Base-by-base conservation (phyloP, 1,140 invertebrate species). In the Apolygus lucorum region DNA sequence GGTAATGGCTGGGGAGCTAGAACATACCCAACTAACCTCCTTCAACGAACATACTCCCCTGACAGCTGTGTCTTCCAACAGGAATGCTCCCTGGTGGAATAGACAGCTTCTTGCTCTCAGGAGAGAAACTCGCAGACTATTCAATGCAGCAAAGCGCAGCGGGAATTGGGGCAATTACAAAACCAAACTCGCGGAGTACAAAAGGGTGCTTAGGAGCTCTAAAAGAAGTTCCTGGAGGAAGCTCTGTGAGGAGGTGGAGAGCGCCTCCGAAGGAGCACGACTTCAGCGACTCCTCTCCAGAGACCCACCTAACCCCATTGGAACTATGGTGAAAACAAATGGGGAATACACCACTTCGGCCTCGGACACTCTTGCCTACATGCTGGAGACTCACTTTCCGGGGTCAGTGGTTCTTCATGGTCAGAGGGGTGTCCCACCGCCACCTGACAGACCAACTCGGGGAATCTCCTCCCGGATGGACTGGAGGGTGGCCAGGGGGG, bases 191-290 rank as follows among this genome's bases (percentile, higher is more conserved):
- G 26, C 21, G 2, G 17, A 2, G 21, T 63, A 63, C 62, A 25
- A 22, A 17, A 63, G 27, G 21, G 62, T 25, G 14, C 2, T 63
- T 1, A 2, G 62, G 17, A 63, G 27, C 2, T n/a, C 62, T 17
- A 63, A 63, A 63, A 63, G 2, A 63, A 4, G 26, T 1, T 63
- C 62, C 2, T 63, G 62, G 62, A 63, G 62, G 22, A 63, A 63
- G 17, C 27, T 63, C 62, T 63, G 62, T 27, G 22, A 27, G 22
- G 62, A 63, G 2, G 27, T 63, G 21, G 62, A 1, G 26, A 25
- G 27, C 26, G 2, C 27, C 1, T 8, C 62, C 2, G 2, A n/a
- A 2, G 21, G 14, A 14, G 1, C 22, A 24, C 21, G 26, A 2
- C 1, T 63, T 14, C 62, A 63, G 62, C 21, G 17, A 27, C 17